Base-by-base conservation (phyloP, 1,140 invertebrate species). In the Papilio aristodemus region DNA sequence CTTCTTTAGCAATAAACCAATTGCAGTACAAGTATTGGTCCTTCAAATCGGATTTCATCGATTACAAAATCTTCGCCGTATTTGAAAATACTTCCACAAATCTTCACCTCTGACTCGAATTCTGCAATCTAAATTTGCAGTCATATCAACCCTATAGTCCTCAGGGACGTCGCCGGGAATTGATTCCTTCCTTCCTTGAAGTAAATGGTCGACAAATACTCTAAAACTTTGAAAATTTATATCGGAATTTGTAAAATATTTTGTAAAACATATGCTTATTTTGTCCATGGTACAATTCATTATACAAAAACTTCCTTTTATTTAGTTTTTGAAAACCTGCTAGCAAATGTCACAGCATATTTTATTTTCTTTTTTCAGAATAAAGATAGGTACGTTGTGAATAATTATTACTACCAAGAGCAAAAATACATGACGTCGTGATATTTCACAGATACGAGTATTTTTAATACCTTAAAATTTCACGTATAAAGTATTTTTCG, bases 1-100 rank as follows among this genome's bases (percentile, higher is more conserved):
- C n/a, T n/a, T n/a, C n/a, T n/a, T n/a, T 32, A 32, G 2, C 27
- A 32, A 32, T 32, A 32, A 39, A 13, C 38, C 11, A 39, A 13
- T 39, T 13, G 10, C 13, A 39, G 4, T 13, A 43, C 14, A 46
- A 43, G 17, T 43, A 43, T 54, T 11, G 19, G 17, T 22, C 17
- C 19, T 54, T 54, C 10, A 19, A 54, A 19, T 54, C 17, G 46
- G 46, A 54, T 54, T 25, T 8, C 43, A 32, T 32, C n/a, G n/a
- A 13, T n/a, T n/a, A 41, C 39, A 17, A 54, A 54, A 11, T 54
- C 19, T 2, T n/a, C 2, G 27, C 27, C 27, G 27, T 6, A 54
- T 54, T 54, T 54, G 19, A 22, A 54, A 54, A 54, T 54, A 54
- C 19, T 54, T 54, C 17, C 43, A 46, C 43, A 54, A 54, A 22